Conservation (phyloP, 2,797 vertebrate species). For the Hoplostethus mediterraneus region DNA sequence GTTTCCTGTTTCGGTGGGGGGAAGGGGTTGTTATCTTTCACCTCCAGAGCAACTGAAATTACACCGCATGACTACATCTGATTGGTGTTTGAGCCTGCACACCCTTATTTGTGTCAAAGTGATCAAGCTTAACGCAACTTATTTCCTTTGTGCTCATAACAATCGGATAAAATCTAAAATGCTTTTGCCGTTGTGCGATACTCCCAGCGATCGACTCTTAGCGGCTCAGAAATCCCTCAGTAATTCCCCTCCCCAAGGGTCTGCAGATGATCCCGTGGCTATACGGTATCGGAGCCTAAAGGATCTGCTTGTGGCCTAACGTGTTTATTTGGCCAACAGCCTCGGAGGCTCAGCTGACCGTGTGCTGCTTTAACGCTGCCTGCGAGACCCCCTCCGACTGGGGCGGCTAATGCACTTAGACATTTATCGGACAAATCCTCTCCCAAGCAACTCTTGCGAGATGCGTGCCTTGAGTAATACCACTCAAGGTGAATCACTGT, state of each 20-base stretch:
- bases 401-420: slow-evolving; percentile 51
- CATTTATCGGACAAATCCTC: slow-evolving; percentile 62
- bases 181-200: not conserved
- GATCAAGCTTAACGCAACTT: slow-evolving; percentile 1
- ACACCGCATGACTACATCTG: slow-evolving; percentile 19
- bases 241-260: slow-evolving; percentile 57
- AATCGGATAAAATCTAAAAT: too few relatives aligned
- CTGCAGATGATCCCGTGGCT: slow-evolving; percentile 62
- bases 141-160: not conserved
- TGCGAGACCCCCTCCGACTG: slow-evolving; percentile 32
- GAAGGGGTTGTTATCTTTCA: slow-evolving; percentile 8
- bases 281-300: slow-evolving; percentile 53
- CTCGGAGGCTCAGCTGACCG: slow-evolving; percentile 50
- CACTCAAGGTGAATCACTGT: slow-evolving; percentile 66
- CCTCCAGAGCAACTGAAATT: slow-evolving; percentile 42
- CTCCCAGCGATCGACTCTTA: slow-evolving; percentile 52
- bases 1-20: slow-evolving; percentile 49
- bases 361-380: slow-evolving; percentile 43
- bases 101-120: not conserved
- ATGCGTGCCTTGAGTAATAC: slow-evolving; percentile 42
- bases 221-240: slow-evolving; percentile 57
- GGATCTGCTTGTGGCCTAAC: slow-evolving; percentile 55
- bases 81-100: slow-evolving; percentile 5
- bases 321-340: slow-evolving; percentile 56
- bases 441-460: slow-evolving; percentile 21